Conservation (phyloP, 2,113 vertebrate genomes). For the Salvator merianae region DNA sequence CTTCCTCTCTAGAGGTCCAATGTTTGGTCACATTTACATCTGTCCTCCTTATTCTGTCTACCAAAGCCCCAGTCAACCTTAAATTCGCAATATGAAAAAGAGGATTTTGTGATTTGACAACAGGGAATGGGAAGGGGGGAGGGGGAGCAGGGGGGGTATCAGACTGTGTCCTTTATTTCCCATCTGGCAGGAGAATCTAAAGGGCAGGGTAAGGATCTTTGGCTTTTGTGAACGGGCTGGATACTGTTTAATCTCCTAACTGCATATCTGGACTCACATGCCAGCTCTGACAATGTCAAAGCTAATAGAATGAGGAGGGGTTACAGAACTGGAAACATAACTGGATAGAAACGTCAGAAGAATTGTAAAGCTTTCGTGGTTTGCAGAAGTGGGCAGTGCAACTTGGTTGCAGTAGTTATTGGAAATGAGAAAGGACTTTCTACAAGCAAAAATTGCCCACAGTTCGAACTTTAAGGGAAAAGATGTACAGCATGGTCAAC, state of each 20-base stretch:
- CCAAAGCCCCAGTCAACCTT: background rate
- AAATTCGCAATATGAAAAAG: no score
- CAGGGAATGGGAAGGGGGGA: no score
- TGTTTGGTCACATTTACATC: no score
- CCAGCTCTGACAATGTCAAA: background rate
- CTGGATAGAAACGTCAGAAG: background rate
- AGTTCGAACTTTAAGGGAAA: background rate
- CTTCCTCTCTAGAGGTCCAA: background rate
- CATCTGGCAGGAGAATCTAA: background rate
- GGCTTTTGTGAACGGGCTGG: background rate
- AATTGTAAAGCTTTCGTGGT: no score
- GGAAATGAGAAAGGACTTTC: background rate
- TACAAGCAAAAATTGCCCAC: background rate
- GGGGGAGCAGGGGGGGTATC: no score
- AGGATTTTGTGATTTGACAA: no score
- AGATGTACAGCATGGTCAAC: no score
- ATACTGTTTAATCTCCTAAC: no score
- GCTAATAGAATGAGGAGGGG: background rate
- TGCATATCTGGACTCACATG: background rate
- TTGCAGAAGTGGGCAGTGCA: no score
- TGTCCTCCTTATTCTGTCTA: background rate
- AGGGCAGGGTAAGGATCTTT: background rate
- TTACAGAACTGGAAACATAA: background rate
- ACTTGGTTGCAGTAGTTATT: background rate
- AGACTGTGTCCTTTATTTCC: background rate